phyloP scores from a whole-genome alignment of 35 echinoderm and acorn worm species.

The Holothuria glaberrima region DNA sequence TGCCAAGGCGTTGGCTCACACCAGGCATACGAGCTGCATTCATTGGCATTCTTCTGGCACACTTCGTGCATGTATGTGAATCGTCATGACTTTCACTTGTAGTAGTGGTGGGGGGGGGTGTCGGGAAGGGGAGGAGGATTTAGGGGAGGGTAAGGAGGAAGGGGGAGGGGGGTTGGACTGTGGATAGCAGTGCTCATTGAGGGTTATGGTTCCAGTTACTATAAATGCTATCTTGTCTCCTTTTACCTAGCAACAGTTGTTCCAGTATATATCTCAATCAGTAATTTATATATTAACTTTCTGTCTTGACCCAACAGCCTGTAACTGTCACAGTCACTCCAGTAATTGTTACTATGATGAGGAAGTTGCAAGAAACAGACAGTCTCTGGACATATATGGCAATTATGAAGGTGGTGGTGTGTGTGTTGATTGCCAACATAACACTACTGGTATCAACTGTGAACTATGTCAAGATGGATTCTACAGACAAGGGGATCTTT shows the following conservation, averaged over 20 bases:
- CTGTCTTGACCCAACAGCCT: slow-evolving; percentile 57
- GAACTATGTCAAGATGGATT: slow-evolving; percentile 75
- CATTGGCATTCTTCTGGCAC: too few relatives aligned
- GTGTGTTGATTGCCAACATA: slow-evolving; percentile 82
- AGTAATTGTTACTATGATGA: slow-evolving; percentile 84
- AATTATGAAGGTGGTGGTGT: slow-evolving; percentile 91
- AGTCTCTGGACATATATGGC: slow-evolving; percentile 89
- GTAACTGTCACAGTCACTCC: slow-evolving; percentile 91
- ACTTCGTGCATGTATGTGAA: too few relatives aligned
- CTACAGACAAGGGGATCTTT: slow-evolving; percentile 56
- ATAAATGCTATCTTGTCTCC: too few relatives aligned
- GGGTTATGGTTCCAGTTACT: too few relatives aligned
- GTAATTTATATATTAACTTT: neutral
- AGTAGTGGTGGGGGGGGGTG: too few relatives aligned
- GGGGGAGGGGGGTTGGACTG: neutral
- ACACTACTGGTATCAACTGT: slow-evolving; percentile 96
- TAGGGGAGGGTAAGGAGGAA: too few relatives aligned
- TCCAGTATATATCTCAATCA: neutral
- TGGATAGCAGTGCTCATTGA: too few relatives aligned
- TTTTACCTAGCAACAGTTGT: neutral
- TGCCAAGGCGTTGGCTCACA: too few relatives aligned
- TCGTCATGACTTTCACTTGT: too few relatives aligned
- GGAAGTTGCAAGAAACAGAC: slow-evolving; percentile 59
- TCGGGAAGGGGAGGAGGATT: neutral
- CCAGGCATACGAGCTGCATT: too few relatives aligned